A percentile compares a stretch with the other conserved stretches of the same genome.
phyloP scores from a whole-genome alignment of 2,888 invertebrate genomes.

The Urechis unicinctus region DNA sequence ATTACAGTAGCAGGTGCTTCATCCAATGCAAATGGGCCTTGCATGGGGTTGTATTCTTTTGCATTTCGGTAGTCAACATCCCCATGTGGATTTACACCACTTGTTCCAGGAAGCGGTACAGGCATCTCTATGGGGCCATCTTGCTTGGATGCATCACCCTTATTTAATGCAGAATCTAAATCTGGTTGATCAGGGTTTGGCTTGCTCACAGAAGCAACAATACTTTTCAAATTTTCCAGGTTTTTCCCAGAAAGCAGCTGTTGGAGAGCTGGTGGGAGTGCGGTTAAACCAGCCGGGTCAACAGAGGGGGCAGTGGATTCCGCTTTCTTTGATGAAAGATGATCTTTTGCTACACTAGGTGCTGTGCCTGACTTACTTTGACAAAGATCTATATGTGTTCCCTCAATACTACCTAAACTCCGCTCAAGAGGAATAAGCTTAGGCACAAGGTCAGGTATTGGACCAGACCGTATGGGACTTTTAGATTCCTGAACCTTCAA shows the following conservation, averaged over 20 bases:
- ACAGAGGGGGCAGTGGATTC: background rate
- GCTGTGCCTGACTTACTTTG: too few species aligned
- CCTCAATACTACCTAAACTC: background rate
- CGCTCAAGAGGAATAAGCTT: background rate
- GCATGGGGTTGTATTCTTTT: background rate
- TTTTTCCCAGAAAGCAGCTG: slow-evolving; percentile 9
- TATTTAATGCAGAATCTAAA: background rate
- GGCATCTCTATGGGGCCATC: too few species aligned
- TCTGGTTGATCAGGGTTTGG: background rate
- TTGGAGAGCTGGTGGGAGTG: slow-evolving; percentile 8
- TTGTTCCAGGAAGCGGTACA: background rate
- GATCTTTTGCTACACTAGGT: too few species aligned
- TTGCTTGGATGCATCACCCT: too few species aligned
- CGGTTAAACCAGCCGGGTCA: background rate
- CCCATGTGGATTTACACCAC: background rate
- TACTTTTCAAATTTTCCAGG: slow-evolving; percentile 13
- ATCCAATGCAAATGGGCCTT: background rate
- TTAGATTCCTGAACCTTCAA: background rate
- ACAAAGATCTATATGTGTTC: too few species aligned
- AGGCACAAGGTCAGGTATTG: background rate
- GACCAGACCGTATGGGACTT: background rate
- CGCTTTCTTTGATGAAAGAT: background rate
- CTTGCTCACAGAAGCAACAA: slow-evolving; percentile 11
- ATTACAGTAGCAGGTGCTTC: too few species aligned
- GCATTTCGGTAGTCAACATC: background rate